phyloP scores from a whole-genome alignment of 2,888 invertebrate genomes.

The Ellobium chinense region DNA sequence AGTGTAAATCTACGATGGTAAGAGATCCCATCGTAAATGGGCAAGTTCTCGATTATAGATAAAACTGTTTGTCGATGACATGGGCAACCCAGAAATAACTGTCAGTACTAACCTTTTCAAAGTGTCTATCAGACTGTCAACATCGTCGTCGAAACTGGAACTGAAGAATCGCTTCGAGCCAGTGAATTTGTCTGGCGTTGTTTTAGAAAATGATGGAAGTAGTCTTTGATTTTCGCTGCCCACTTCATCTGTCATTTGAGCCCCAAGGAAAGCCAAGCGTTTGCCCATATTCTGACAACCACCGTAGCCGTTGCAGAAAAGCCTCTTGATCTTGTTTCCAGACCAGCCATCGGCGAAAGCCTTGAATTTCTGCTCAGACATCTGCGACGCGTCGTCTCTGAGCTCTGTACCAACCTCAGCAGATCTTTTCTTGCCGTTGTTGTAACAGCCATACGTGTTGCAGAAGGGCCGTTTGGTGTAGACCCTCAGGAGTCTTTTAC shows the following conservation, averaged over 20 bases:
- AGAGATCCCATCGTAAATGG: too few species aligned
- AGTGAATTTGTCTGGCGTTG: too few species aligned
- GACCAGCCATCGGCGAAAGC: neutral
- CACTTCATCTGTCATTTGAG: neutral
- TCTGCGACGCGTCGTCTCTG: neutral
- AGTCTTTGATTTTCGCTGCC: neutral
- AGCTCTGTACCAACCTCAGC: neutral
- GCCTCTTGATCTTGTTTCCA: slow-evolving; percentile 38
- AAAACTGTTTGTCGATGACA: too few species aligned
- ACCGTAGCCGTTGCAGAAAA: slow-evolving; percentile 53
- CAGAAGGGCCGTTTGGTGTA: slow-evolving; percentile 64
- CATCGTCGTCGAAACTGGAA: slow-evolving; percentile 7
- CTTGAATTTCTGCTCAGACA: neutral
- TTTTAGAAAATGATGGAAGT: neutral
- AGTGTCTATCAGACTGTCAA: slow-evolving; percentile 5
- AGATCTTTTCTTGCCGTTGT: slow-evolving; percentile 50
- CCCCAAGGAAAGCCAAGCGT: slow-evolving; percentile 5
- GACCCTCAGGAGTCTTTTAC: slow-evolving; percentile 12
- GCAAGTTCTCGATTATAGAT: too few species aligned
- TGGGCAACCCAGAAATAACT: too few species aligned
- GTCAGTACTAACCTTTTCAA: slow-evolving; percentile 24
- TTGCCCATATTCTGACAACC: slow-evolving; percentile 52
- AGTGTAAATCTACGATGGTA: too few species aligned
- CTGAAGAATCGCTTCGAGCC: slow-evolving; percentile 6
- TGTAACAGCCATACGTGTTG: slow-evolving; percentile 66